Percentiles rank a stretch among this genome's conserved stretches.
Evolutionary conservation across 1,140 invertebrate species (phyloP).

Genomic region (Bactericera cockerelli): DNA sequence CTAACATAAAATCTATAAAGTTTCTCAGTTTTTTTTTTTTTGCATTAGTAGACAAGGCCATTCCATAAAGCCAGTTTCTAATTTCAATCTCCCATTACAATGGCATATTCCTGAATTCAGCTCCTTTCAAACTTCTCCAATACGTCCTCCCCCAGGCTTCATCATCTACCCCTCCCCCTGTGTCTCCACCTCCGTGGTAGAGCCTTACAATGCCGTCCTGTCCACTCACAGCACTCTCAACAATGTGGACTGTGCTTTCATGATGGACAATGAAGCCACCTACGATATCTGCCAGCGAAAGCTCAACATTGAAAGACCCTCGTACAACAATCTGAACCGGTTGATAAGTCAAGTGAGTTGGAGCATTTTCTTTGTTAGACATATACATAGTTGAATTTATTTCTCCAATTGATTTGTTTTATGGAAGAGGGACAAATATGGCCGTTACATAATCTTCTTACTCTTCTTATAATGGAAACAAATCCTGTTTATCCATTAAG

Average conservation of each 20-base stretch:
- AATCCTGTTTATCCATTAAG: too few relatives aligned
- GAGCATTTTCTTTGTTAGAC: too few relatives aligned
- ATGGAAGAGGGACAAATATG: too few relatives aligned
- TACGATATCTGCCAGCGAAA: slow-evolving; percentile 45
- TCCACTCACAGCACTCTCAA: slow-evolving; percentile 48
- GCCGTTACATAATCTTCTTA: too few relatives aligned
- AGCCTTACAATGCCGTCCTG: slow-evolving; percentile 49
- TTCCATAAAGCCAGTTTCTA: too few relatives aligned
- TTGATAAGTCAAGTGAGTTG: slow-evolving; percentile 37
- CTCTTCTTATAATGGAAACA: too few relatives aligned
- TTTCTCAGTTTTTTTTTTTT: too few relatives aligned
- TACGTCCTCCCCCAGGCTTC: neutral
- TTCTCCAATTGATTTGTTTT: too few relatives aligned
- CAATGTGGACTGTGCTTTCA: slow-evolving; percentile 46
- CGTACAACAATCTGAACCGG: slow-evolving; percentile 41
- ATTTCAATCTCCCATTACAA: too few relatives aligned
- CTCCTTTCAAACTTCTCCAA: neutral
- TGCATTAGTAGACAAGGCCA: too few relatives aligned
- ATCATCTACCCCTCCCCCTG: slow-evolving; percentile 1
- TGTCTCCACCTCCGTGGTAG: slow-evolving; percentile 31
- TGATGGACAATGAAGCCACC: slow-evolving; percentile 49
- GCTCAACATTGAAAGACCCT: slow-evolving; percentile 39
- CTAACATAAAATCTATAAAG: too few relatives aligned
- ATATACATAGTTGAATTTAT: too few relatives aligned
- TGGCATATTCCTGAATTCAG: neutral